Base-by-base conservation (phyloP, 2,797 vertebrate species). In the Psittacula echo region DNA sequence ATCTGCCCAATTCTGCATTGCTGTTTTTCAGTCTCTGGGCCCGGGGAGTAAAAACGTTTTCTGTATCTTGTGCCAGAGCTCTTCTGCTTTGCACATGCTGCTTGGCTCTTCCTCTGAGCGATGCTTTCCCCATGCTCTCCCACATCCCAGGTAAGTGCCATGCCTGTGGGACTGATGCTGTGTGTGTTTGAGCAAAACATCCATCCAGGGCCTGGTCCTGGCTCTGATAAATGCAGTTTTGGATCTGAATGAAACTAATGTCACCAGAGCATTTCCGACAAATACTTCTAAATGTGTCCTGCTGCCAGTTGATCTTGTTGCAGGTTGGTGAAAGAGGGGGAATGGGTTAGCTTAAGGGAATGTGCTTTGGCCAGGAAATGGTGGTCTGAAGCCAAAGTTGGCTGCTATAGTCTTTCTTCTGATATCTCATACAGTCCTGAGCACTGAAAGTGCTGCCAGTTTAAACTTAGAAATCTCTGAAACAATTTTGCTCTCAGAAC, bases 131-230 rank as follows among this genome's bases (percentile, higher is more conserved):
- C 3, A 1, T 11, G 29, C 39, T 79, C 7, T 70, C 29, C 66
- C 2, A 0, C 12, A 10, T 14, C n/a, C 48, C 75, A 64, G 41
- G 53, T 51, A 34, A 39, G 64, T 3, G 72, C 23, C 0, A 1
- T 48, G 61, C 8, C 45, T 4, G 0, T 5, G 44, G 27, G 29
- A 61, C 70, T 91, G 58, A 51, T 22, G 58, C 70, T 64, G 30
- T 1, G 18, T 1, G 2, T 16, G 5, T 65, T 37, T 37, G 45
- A 41, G 42, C 60, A 45, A 51, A 82, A 51, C 37, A 22, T 11
- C 60, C 27, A 5, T 5, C 53, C 14, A 4, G 32, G 7, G 32
- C 27, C n/a, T 1, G 0, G 23, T 18, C 29, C 10, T 0, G 1
- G 10, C 32, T 29, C 34, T 18, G 17, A 23, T 17, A 42, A 53